Percentiles rank a stretch among this genome's conserved stretches.
Evolutionary conservation across 2,113 vertebrate genomes (phyloP).

Genomic region (Nothoprocta perdicaria): DNA sequence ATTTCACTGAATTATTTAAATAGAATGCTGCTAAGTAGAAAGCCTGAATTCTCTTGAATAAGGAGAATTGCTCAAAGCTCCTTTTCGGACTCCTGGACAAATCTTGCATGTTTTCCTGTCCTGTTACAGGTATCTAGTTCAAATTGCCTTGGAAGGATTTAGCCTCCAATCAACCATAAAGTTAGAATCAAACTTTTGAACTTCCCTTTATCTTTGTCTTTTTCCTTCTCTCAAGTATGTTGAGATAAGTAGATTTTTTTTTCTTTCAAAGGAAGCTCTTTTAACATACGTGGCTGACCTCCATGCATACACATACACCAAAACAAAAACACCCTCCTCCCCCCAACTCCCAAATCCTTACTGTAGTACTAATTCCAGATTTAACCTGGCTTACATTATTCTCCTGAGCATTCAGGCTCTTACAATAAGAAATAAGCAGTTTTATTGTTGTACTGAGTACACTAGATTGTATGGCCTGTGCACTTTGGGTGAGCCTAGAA

Average conservation of each 20-base stretch:
- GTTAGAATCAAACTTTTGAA: background rate
- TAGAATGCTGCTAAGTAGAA: background rate
- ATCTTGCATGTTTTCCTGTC: background rate
- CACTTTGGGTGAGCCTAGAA: background rate
- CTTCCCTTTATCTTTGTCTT: background rate
- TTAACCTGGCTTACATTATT: constrained; percentile 47
- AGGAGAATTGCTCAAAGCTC: background rate
- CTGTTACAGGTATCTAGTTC: background rate
- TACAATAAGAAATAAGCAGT: constrained; percentile 45
- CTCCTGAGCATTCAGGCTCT: constrained; percentile 30
- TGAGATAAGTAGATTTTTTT: background rate
- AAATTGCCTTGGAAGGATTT: background rate
- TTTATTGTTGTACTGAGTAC: constrained; percentile 22
- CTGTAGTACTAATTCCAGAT: constrained; percentile 39
- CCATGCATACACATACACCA: background rate
- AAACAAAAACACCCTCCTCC: background rate
- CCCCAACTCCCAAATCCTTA: background rate
- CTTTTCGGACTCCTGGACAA: background rate
- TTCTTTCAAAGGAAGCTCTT: background rate
- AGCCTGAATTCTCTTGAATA: background rate
- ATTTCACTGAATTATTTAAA: background rate
- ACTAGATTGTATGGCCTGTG: background rate
- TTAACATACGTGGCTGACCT: background rate
- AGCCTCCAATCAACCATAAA: background rate
- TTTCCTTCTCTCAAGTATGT: background rate